phyloP scores from a whole-genome alignment of 2,888 invertebrate genomes.

The Heliconius erato region DNA sequence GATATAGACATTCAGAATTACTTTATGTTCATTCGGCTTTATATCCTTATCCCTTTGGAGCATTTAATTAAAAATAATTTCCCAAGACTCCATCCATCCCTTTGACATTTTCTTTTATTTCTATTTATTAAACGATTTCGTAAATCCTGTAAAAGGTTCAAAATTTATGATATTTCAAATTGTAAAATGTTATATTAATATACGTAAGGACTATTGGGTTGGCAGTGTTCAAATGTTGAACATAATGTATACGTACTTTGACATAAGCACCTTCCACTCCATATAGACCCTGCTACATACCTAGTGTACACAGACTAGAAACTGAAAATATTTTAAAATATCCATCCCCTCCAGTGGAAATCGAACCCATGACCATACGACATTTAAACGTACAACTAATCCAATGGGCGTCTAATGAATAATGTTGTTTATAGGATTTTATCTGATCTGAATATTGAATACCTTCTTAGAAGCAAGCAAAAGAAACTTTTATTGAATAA shows the following conservation, averaged over 20 bases:
- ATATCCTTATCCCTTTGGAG: background rate
- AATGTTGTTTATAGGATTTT: slow-evolving; percentile 2
- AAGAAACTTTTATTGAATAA: slow-evolving; percentile 17
- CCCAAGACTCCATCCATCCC: background rate
- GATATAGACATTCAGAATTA: background rate
- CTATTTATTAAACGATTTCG: background rate
- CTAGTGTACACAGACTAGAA: too few relatives aligned
- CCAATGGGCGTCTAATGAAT: background rate
- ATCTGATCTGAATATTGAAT: slow-evolving; percentile 19
- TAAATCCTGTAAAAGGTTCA: background rate
- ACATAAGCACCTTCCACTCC: too few relatives aligned
- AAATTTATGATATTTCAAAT: background rate
- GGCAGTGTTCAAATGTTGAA: too few relatives aligned
- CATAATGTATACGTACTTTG: too few relatives aligned
- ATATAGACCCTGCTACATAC: too few relatives aligned
- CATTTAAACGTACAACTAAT: background rate
- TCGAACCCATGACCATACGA: background rate
- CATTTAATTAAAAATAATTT: slow-evolving; percentile 14
- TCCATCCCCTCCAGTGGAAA: background rate
- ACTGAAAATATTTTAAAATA: background rate
- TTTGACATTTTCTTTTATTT: slow-evolving; percentile 8
- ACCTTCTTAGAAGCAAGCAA: slow-evolving; percentile 6
- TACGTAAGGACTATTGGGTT: background rate
- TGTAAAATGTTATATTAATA: background rate
- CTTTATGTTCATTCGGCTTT: background rate